Conservation (phyloP, 2,888 invertebrate genomes). For the Acronicta alni region DNA sequence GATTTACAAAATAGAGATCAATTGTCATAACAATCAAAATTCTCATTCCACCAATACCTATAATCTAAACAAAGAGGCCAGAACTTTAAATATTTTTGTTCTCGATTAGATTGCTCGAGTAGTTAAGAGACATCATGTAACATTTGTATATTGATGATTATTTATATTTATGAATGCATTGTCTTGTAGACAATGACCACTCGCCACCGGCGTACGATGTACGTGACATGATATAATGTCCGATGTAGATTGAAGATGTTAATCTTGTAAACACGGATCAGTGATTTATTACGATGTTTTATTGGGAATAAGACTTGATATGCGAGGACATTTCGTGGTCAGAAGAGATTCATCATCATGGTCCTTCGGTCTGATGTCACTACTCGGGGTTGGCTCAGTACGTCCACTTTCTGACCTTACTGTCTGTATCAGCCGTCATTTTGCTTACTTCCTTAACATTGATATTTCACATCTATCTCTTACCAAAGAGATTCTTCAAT, state of each 20-base stretch:
- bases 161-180: slow-evolving; percentile 77
- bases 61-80: slow-evolving; percentile 4
- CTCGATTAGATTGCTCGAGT: slow-evolving; percentile 22
- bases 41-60: slow-evolving; percentile 22
- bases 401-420: no score
- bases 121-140: slow-evolving; percentile 36
- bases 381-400: no score
- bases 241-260: slow-evolving; percentile 37
- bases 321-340: slow-evolving; percentile 6
- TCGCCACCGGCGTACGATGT: slow-evolving; percentile 43
- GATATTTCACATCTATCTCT: no score
- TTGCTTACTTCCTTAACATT: no score
- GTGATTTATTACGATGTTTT: slow-evolving; percentile 35
- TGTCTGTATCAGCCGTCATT: background rate
- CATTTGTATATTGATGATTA: slow-evolving; percentile 65
- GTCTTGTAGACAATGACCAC: slow-evolving; percentile 73
- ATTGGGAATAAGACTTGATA: slow-evolving; percentile 9
- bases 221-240: slow-evolving; percentile 63
- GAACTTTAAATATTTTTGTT: slow-evolving; percentile 50
- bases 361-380: no score
- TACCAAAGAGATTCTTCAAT: no score
- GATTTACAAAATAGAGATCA: background rate
- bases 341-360: background rate
- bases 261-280: slow-evolving; percentile 39
- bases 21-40: slow-evolving; percentile 8